phyloP scores from a whole-genome alignment of 2,888 invertebrate genomes.

The Vannuccia rotundouncinata region DNA sequence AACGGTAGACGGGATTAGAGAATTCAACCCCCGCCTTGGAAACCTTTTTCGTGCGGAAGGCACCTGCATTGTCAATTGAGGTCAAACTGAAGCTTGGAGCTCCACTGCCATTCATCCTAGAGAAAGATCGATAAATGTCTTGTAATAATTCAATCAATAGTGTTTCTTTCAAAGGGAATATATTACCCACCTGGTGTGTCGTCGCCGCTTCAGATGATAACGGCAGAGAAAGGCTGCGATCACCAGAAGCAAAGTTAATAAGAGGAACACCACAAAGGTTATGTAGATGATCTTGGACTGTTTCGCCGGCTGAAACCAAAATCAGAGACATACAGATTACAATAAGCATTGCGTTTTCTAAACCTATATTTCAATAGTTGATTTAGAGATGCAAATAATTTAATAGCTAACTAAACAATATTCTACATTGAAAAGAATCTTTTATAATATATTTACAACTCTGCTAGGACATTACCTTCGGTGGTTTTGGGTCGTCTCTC shows the following conservation, averaged over 20 bases:
- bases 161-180: too few relatives aligned
- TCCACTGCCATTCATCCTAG: not conserved
- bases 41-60: not conserved
- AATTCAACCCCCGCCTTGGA: not conserved
- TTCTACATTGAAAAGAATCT: too few relatives aligned
- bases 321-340: too few relatives aligned
- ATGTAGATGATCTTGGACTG: not conserved
- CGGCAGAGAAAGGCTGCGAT: not conserved
- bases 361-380: too few relatives aligned
- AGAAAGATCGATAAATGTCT: too few relatives aligned
- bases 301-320: not conserved
- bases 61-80: not conserved
- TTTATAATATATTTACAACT: too few relatives aligned
- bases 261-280: not conserved
- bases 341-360: too few relatives aligned
- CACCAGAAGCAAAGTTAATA: not conserved
- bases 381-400: too few relatives aligned
- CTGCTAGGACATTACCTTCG: not conserved
- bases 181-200: not conserved
- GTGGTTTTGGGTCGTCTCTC: not conserved
- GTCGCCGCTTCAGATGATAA: not conserved
- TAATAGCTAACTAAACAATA: too few relatives aligned
- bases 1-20: not conserved
- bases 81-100: not conserved
- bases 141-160: too few relatives aligned